Evolutionary conservation across 1,140 invertebrate genomes (phyloP).

Genomic region (Calephelis nemesis): DNA sequence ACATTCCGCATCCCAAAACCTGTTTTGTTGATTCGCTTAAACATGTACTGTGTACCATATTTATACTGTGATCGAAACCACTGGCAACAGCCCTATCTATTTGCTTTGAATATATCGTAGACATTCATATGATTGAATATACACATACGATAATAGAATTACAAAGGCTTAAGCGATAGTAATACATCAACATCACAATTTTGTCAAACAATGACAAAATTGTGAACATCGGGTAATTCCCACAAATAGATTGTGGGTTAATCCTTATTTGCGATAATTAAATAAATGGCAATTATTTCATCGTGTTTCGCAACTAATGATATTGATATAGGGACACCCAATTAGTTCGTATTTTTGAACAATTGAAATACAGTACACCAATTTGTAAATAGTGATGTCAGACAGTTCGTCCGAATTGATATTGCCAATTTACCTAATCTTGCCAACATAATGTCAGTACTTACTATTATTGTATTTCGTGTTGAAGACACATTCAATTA

Average conservation of each 20-base stretch:
- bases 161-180: background rate
- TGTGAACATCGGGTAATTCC: background rate
- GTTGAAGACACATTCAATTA: too few species aligned
- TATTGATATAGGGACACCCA: background rate
- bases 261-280: conserved; percentile 11
- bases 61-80: too few species aligned
- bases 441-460: too few species aligned
- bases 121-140: background rate
- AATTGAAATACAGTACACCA: background rate
- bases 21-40: too few species aligned
- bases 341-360: background rate
- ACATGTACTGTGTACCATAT: too few species aligned
- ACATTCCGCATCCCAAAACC: too few species aligned
- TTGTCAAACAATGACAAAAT: too few species aligned
- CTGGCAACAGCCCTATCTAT: too few species aligned
- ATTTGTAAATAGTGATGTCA: background rate
- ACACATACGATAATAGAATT: background rate
- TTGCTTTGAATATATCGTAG: background rate
- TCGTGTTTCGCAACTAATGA: background rate
- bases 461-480: too few species aligned
- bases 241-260: conserved; percentile 9
- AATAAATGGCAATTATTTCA: background rate
- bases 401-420: background rate
- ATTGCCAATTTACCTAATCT: too few species aligned
- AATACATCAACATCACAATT: conserved; percentile 7